These are phyloP conservation scores for Steinernema khuongi DNA, from an alignment of 1,140 invertebrate genomes.

Conservation along the genomic window DNA sequence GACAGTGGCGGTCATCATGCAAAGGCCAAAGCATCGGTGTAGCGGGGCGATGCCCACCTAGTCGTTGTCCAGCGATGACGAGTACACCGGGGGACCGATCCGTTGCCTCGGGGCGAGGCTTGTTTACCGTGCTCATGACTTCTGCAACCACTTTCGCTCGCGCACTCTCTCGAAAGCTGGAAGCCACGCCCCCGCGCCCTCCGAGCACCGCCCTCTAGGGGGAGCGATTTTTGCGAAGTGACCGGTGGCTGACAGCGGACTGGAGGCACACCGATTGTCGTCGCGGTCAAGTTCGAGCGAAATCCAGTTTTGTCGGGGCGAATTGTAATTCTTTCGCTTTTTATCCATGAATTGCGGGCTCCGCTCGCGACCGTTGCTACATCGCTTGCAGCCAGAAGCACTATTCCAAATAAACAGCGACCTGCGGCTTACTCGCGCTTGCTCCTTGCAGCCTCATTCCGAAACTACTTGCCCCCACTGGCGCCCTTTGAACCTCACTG, in stretches of 20 bases:
- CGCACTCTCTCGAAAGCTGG: background rate
- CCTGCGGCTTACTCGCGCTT: background rate
- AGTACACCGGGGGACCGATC: background rate
- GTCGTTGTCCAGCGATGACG: no score
- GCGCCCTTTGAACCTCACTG: background rate
- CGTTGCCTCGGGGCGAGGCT: conserved; percentile 14
- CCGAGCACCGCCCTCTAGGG: background rate
- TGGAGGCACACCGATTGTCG: background rate
- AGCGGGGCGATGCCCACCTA: background rate
- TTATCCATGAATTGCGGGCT: conserved; percentile 13
- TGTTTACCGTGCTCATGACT: background rate
- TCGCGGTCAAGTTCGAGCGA: conserved; percentile 11
- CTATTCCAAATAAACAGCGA: conserved; percentile 13
- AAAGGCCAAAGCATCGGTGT: conserved; percentile 14
- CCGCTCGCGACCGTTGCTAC: conserved; percentile 16
- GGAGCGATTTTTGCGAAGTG: conserved; percentile 4
- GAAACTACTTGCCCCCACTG: background rate
- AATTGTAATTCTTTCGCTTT: conserved; percentile 15
- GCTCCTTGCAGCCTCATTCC: background rate
- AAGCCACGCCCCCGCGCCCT: background rate
- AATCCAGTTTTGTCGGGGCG: conserved; percentile 15
- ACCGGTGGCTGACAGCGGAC: conserved; percentile 9
- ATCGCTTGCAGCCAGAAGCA: conserved; percentile 14
- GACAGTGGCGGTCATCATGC: conserved; percentile 8
- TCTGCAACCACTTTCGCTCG: background rate